Percentiles rank a stretch among this genome's conserved stretches.
Conservation (phyloP, 37 sponge, comb jelly and placozoan species). For the Bolinopsis microptera region DNA sequence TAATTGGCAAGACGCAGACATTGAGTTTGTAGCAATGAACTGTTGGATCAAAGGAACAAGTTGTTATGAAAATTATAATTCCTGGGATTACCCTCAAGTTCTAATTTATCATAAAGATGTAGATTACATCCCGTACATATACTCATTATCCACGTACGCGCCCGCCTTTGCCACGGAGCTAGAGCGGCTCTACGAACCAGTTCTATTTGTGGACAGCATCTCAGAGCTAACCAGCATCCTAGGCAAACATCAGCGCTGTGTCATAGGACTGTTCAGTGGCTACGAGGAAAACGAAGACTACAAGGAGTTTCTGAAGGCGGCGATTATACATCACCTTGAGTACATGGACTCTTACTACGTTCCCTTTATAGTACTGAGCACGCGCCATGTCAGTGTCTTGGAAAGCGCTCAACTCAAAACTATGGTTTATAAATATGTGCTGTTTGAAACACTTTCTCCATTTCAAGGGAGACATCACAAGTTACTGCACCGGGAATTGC, state of each 20-base stretch:
- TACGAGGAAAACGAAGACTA: neutral
- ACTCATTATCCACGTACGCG: neutral
- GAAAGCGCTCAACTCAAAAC: neutral
- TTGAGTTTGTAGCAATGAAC: neutral
- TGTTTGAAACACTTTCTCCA: neutral
- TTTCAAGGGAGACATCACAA: neutral
- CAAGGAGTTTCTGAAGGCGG: neutral
- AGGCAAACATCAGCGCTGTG: neutral
- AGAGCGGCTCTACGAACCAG: neutral
- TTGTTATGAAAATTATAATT: neutral
- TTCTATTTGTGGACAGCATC: neutral
- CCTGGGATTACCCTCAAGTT: constrained; percentile 19
- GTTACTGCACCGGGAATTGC: neutral
- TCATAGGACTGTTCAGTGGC: constrained; percentile 6
- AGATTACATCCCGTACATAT: neutral
- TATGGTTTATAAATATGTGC: constrained; percentile 9
- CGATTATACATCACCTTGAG: constrained; percentile 11
- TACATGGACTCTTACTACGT: neutral
- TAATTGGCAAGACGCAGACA: neutral
- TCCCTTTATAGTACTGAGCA: neutral
- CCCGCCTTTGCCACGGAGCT: neutral
- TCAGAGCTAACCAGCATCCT: neutral
- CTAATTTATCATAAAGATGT: neutral
- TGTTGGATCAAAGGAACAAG: neutral
- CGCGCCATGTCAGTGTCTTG: neutral